A percentile compares a stretch with the other conserved stretches of the same genome.
phyloP scores from a whole-genome alignment of 1,140 invertebrate genomes.

The Orius insidiosus region DNA sequence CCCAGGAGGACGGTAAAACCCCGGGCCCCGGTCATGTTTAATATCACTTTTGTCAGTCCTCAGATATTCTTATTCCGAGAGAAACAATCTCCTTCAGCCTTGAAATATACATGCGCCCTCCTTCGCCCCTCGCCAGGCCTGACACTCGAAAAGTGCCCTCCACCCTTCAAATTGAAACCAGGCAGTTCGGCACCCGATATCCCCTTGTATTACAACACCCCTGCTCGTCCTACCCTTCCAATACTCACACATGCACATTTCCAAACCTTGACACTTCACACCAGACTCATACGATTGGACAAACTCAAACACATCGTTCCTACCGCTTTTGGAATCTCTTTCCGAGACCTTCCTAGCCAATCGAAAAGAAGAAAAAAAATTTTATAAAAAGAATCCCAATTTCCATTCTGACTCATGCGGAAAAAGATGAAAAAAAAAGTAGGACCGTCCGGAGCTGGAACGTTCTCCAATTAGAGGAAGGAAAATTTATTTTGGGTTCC shows the following conservation, averaged over 20 bases:
- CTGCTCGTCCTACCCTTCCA: not conserved
- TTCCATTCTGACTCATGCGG: too few relatives aligned
- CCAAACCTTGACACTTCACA: too few relatives aligned
- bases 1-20: constrained; percentile 8
- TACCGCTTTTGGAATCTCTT: too few relatives aligned
- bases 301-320: too few relatives aligned
- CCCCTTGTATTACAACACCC: constrained; percentile 1
- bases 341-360: too few relatives aligned
- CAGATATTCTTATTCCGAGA: constrained; percentile 14
- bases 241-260: not conserved
- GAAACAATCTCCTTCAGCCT: constrained; percentile 13
- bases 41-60: constrained; percentile 14
- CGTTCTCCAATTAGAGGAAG: too few relatives aligned
- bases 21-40: constrained; percentile 12
- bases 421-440: too few relatives aligned
- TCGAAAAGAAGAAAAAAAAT: too few relatives aligned
- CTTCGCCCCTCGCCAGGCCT: not conserved
- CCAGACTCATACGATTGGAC: too few relatives aligned
- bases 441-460: too few relatives aligned
- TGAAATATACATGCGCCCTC: constrained; percentile 12
- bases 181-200: constrained; percentile 8
- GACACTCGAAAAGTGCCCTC: not conserved
- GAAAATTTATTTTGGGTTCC: too few relatives aligned
- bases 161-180: constrained; percentile 5
- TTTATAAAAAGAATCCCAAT: too few relatives aligned